Conservation (phyloP, 1,140 invertebrate species). For the Dinothrombium tinctorium region DNA sequence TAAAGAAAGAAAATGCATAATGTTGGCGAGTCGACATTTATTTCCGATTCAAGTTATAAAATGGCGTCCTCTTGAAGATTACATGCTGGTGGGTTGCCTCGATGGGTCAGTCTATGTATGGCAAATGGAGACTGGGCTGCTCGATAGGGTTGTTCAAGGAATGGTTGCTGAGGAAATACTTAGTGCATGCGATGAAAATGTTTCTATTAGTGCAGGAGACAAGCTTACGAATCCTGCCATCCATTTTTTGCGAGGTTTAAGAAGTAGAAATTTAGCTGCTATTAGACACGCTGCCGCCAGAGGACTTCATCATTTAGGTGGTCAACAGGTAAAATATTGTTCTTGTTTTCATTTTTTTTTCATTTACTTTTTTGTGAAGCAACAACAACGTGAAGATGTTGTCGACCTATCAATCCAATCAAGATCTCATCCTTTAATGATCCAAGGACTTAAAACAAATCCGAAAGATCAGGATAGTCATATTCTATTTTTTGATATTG, state of each 20-base stretch:
- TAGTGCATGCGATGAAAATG: constrained; percentile 75
- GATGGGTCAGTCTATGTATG: constrained; percentile 96
- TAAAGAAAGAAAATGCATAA: constrained; percentile 77
- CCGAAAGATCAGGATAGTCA: constrained; percentile 86
- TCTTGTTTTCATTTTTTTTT: constrained; percentile 3
- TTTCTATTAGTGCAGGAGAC: constrained; percentile 24
- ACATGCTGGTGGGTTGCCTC: constrained; percentile 89
- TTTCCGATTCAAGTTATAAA: constrained; percentile 89
- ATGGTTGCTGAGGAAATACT: constrained; percentile 88
- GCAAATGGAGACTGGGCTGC: constrained; percentile 97
- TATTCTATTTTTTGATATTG: constrained; percentile 92
- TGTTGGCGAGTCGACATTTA: constrained; percentile 79
- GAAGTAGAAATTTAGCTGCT: constrained; percentile 78
- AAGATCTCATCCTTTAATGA: constrained; percentile 50
- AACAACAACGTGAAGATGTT: constrained; percentile 28
- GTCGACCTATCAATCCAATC: constrained; percentile 32
- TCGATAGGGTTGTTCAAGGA: constrained; percentile 83
- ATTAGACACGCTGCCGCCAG: constrained; percentile 66
- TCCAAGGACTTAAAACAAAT: constrained; percentile 79
- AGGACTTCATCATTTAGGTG: constrained; percentile 57
- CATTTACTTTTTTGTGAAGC: too few relatives aligned
- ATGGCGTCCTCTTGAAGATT: constrained; percentile 91
- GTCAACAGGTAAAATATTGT: constrained; percentile 29
- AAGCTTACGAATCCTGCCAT: constrained; percentile 74
- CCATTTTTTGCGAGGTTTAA: constrained; percentile 57